Percentiles rank a stretch among this genome's conserved stretches.
Evolutionary conservation across 2,888 invertebrate species (phyloP).

Genomic region (Epinotia bilunana): DNA sequence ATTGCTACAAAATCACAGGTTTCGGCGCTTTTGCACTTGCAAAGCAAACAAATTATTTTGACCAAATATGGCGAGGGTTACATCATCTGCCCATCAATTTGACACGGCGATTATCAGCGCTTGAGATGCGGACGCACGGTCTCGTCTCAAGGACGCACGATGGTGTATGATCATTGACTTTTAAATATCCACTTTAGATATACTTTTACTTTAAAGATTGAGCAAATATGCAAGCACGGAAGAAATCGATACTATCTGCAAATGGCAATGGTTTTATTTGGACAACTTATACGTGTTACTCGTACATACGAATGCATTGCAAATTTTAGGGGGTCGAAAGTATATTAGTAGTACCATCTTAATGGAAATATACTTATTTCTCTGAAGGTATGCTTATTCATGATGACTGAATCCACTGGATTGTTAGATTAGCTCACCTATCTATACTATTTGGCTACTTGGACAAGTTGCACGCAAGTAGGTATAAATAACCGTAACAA

Average conservation of each 20-base stretch:
- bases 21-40: slow-evolving; percentile 47
- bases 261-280: not conserved
- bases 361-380: too few species aligned
- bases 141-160: slow-evolving; percentile 37
- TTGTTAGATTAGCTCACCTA: not conserved
- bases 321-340: too few species aligned
- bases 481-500: not conserved
- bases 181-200: slow-evolving; percentile 38
- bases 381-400: not conserved
- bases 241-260: slow-evolving; percentile 7
- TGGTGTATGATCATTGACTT: slow-evolving; percentile 41
- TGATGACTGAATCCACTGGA: not conserved
- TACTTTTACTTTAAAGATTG: slow-evolving; percentile 40
- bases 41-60: slow-evolving; percentile 62
- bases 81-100: slow-evolving; percentile 56
- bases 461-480: not conserved
- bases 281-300: too few species aligned
- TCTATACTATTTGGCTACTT: not conserved
- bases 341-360: too few species aligned
- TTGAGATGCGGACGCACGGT: slow-evolving; percentile 40
- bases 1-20: slow-evolving; percentile 43
- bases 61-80: slow-evolving; percentile 56
- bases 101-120: slow-evolving; percentile 62
- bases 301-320: too few species aligned
- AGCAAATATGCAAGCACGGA: slow-evolving; percentile 17